phyloP scores from a whole-genome alignment of 2,888 invertebrate species.

The Lissonota sp. region DNA sequence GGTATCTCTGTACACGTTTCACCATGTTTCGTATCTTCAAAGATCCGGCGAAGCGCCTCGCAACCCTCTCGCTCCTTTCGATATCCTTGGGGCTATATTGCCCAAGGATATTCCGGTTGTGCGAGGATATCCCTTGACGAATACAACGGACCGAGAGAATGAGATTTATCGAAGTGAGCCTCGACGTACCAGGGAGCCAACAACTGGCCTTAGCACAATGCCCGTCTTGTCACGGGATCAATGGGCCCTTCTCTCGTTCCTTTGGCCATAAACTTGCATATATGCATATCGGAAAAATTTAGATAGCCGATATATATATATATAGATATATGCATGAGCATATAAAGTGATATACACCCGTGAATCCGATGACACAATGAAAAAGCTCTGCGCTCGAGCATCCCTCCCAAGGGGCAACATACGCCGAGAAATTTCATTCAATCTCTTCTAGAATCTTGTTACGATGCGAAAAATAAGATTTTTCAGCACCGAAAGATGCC shows the following conservation, averaged over 20 bases:
- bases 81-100: slow-evolving; percentile 48
- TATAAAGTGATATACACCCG: no score
- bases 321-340: no score
- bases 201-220: slow-evolving; percentile 57
- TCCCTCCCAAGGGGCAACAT: no score
- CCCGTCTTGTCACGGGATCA: slow-evolving; percentile 41
- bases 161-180: background rate
- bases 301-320: background rate
- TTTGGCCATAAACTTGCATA: background rate
- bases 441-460: no score
- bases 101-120: slow-evolving; percentile 62
- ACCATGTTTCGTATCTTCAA: slow-evolving; percentile 33
- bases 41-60: slow-evolving; percentile 50
- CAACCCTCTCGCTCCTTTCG: background rate
- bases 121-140: slow-evolving; percentile 56
- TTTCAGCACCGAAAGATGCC: no score
- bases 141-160: slow-evolving; percentile 32
- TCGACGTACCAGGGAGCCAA: background rate
- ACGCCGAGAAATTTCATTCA: no score
- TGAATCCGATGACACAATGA: no score
- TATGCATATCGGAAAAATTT: background rate
- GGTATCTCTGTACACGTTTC: slow-evolving; percentile 11
- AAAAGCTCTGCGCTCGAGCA: no score
- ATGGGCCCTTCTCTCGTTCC: background rate
- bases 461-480: no score